These are phyloP conservation scores for Harpegnathos saltator DNA, from an alignment of 1,140 invertebrate species.

Conservation along the genomic window DNA sequence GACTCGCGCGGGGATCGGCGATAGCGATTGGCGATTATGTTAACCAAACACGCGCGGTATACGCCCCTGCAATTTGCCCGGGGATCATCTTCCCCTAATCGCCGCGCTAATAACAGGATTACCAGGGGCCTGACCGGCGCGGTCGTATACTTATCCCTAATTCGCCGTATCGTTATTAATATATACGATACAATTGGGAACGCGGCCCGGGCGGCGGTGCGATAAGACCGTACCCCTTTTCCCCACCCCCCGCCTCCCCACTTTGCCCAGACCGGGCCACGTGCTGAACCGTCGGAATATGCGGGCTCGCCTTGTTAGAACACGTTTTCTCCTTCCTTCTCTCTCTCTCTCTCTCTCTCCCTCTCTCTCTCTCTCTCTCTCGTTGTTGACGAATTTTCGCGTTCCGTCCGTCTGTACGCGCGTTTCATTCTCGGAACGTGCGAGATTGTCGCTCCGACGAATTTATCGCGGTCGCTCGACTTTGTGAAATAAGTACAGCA, in stretches of 20 bases:
- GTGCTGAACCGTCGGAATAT: constrained; percentile 49
- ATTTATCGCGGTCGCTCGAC: constrained; percentile 12
- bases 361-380: not conserved
- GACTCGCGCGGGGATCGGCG: constrained; percentile 66
- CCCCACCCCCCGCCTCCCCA: no score
- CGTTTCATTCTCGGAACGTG: not conserved
- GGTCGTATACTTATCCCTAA: constrained; percentile 82
- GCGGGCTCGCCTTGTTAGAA: not conserved
- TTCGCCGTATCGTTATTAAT: constrained; percentile 81
- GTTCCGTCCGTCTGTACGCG: no score
- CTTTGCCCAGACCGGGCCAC: constrained; percentile 13
- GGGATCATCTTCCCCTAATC: constrained; percentile 79
- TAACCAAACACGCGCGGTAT: constrained; percentile 80
- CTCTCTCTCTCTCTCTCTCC: not conserved
- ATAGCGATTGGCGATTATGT: constrained; percentile 81
- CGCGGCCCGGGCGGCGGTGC: constrained; percentile 18
- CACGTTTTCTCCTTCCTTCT: no score
- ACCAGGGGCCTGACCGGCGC: constrained; percentile 69
- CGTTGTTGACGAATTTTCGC: not conserved
- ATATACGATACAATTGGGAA: constrained; percentile 76
- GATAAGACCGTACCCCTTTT: constrained; percentile 44
- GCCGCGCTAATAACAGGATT: constrained; percentile 81
- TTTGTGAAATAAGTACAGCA: constrained; percentile 36
- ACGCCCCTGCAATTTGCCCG: constrained; percentile 81
- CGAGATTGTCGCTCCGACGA: not conserved